Base-by-base conservation (phyloP, 37 sponge, comb jelly and placozoan species). In the Bolinopsis microptera region DNA sequence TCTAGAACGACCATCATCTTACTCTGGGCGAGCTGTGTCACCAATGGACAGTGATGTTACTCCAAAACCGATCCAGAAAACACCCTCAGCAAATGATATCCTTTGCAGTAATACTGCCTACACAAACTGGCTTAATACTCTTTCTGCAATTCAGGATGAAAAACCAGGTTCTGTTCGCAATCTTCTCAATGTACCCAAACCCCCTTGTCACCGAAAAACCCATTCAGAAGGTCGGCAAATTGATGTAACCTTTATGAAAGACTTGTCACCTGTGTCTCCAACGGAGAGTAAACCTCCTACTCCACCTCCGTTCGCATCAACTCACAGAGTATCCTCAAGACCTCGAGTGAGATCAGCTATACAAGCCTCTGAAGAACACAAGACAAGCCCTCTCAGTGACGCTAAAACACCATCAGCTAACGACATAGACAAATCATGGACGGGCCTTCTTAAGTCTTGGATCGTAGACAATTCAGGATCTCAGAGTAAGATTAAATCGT, bases 351-450 rank as follows among this genome's bases (percentile, higher is more conserved):
- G 90, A 3, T 86, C 90, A 24, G 90, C 90, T 34, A 37, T 86
- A 9, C 28, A 40, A 3, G 27, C 48, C 9, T 39, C 40, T 41
- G 90, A 86, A 0, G 32, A 28, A 16, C 1, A 31, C 3, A 3
- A 86, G 28, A 39, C 34, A 86, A 16, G 30, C 8, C 35, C 61
- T 27, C 26, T 34, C 26, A 22, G 36, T 0, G 27, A 27, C 26
- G 16, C 34, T 27, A 86, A 86, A 41, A 86, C 90, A n/a, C 90
- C 90, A 0, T 86, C 90, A n/a, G 90, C 90, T 39, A 48, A 86
- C 39, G 90, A 86, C 90, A 40, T 86, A 2, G 39, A 39, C 30
- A 39, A 86, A 27, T 41, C 90, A 9, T 41, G 61, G 61, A 86
- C 8, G 24, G 36, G 90, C 36, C 27, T 39, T 13, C 27, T 23